phyloP scores from a whole-genome alignment of 2,888 invertebrate genomes.

The Lasioglossum calceatum region DNA sequence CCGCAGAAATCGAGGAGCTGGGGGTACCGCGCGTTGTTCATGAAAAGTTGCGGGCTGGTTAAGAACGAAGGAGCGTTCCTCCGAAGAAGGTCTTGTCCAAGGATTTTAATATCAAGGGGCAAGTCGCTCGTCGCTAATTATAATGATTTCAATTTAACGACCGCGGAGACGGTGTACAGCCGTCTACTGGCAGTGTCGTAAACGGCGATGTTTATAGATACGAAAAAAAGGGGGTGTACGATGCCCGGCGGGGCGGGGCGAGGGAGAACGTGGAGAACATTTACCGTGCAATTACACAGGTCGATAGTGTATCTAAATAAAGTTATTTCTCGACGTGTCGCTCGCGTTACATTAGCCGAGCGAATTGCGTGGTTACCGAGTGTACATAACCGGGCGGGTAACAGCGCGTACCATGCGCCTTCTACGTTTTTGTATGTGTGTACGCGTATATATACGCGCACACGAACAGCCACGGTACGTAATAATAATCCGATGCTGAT shows the following conservation, averaged over 20 bases:
- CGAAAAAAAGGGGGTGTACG: conserved; percentile 25
- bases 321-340: conserved; percentile 74
- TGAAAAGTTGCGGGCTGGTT: conserved; percentile 15
- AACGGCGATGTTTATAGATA: conserved; percentile 70
- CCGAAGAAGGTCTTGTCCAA: background rate
- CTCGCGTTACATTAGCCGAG: conserved; percentile 69
- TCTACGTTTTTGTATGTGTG: background rate
- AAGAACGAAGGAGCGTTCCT: background rate
- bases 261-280: conserved; percentile 31
- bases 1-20: background rate
- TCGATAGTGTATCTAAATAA: conserved; percentile 75
- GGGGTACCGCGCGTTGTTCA: background rate
- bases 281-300: conserved; percentile 73
- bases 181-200: conserved; percentile 61
- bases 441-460: background rate
- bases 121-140: conserved; percentile 67
- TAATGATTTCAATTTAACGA: conserved; percentile 75
- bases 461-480: conserved; percentile 43
- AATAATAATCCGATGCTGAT: conserved; percentile 72
- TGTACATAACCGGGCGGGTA: conserved; percentile 26
- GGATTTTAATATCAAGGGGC: conserved; percentile 50
- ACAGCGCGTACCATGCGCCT: conserved; percentile 1
- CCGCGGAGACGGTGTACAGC: conserved; percentile 40
- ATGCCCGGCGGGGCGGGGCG: background rate
- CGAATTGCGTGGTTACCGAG: conserved; percentile 57